Evolutionary conservation across 2,888 invertebrate genomes (phyloP), one percentile per base, ranked within the genome.

Genomic region (Drosophila austrosaltans): DNA sequence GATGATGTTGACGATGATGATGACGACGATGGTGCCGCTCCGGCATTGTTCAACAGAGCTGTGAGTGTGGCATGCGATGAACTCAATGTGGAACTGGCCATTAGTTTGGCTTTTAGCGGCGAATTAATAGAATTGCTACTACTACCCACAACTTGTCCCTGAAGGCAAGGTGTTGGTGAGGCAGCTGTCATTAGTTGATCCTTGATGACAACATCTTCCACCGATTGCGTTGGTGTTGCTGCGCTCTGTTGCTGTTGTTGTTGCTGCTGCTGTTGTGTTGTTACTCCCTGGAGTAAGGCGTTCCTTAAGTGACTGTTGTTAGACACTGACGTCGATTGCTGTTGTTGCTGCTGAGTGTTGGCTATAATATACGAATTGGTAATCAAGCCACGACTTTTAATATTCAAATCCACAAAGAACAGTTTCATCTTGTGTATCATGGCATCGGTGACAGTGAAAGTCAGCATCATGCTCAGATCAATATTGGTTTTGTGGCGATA

Each of bases 401-500:
- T 90, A 66, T 92, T 92, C 22, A 92, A 78, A 77, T 92, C 92
- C 42, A 91, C 89, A 63, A 92, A 92, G 72, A 92, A 92, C 1
- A 88, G 65, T 73, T 93, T 93, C 93, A 95, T 94, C 90, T 95
- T 95, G 75, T 93, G 93, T 70, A 95, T 91, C 92, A 95, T 94
- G 84, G 93, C 93, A 25, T 94, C 93, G 3, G 95, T 95, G 4
- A 94, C 94, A 62, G 92, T 92, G 81, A 95, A 95, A 0, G 91
- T 89, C 20, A 90, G 83, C 86, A 92, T 89, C 71, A 91, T 79
- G 53, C 82, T 82, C 5, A 93, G 82, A 79, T 92, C 90, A 10
- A 93, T 82, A 76, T 90, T 92, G 1, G 92, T 84, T 63, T 92
- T 92, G 68, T 90, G 90, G 69, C 90, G 91, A 78, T 94, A 95